Evolutionary conservation across 2,797 vertebrate genomes (phyloP), one percentile per base, ranked within the genome.

Genomic region (Huso huso): DNA sequence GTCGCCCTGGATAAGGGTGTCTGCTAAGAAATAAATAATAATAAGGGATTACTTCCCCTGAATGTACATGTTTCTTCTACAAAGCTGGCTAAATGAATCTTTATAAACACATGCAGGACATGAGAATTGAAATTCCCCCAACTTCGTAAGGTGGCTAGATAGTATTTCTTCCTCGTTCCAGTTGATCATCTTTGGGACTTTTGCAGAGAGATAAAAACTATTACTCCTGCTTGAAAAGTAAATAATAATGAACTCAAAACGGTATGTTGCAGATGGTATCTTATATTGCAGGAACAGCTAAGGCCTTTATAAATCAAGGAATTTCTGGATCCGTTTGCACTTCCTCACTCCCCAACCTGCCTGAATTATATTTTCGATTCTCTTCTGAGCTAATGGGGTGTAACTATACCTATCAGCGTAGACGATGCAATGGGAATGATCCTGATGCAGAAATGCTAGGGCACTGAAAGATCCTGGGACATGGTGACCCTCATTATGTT

Each of bases 31-130:
- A n/a, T n/a, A n/a, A n/a, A n/a, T n/a, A n/a, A n/a, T n/a, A n/a
- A 59, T 23, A 61, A 64, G 53, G 37, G 49, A 60, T 11, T 67
- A 67, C 64, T 67, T 50, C 49, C 62, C 6, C 11, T 7, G 6
- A 55, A 64, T 61, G 50, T 64, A 53, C 55, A 63, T 51, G 64
- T 49, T 49, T 67, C 60, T 64, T 55, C 49, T 10, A 37, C 55
- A 58, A 49, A 49, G 66, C 62, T 37, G 23, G 64, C 65, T 70
- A 67, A n/a, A 70, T 70, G 48, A 67, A 66, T 67, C 61, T 70
- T 70, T 67, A 62, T 67, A 70, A 70, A 70, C 65, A 61, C 67
- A 70, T 67, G 66, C 69, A 66, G 52, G 65, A 15, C 7, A 9
- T 6, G 69, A 66, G 65, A 67, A 67, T 52, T 64, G 61, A 70